phyloP scores from a whole-genome alignment of 1,140 invertebrate genomes.

The Choristoneura fumiferana region DNA sequence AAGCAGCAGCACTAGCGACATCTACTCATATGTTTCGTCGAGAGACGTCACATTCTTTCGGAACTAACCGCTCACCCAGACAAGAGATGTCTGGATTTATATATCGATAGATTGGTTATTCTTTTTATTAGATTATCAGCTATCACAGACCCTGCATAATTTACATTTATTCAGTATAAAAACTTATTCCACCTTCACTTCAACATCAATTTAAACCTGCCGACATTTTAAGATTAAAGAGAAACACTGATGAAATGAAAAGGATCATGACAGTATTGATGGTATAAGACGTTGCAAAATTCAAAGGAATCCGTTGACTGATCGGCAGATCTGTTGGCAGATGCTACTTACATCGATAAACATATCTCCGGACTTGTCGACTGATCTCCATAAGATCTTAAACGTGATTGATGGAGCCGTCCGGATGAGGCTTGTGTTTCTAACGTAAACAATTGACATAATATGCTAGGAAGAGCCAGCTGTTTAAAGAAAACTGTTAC shows the following conservation, averaged over 20 bases:
- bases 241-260: not conserved
- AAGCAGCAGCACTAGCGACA: no score
- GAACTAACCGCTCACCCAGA: no score
- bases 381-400: not conserved
- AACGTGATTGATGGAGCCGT: not conserved
- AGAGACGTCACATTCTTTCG: no score
- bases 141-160: no score
- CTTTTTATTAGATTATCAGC: no score
- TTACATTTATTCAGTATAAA: no score
- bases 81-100: no score
- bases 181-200: no score
- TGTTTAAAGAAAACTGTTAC: not conserved
- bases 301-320: not conserved
- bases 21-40: no score
- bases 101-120: no score
- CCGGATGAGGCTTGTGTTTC: not conserved
- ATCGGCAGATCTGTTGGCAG: slow-evolving; percentile 7
- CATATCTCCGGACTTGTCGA: not conserved
- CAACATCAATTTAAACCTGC: not conserved
- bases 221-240: not conserved
- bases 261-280: not conserved
- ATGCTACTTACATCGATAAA: not conserved
- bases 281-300: not conserved
- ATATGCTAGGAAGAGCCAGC: not conserved
- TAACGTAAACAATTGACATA: slow-evolving; percentile 5